These are phyloP conservation scores for Cybosia mesomella DNA, from an alignment of 2,888 invertebrate genomes.

Conservation along the genomic window DNA sequence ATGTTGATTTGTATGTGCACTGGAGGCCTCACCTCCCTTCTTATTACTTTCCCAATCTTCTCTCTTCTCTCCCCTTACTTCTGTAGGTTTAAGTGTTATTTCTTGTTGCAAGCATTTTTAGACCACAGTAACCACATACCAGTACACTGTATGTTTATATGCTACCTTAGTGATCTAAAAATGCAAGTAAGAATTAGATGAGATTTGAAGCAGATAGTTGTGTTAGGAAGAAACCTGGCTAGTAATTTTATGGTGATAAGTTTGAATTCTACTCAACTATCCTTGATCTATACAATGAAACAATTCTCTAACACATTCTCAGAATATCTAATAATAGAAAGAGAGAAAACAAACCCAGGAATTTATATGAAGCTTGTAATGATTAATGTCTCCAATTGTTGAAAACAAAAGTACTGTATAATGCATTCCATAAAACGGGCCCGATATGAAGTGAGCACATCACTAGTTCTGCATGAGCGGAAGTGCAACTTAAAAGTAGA, in stretches of 20 bases:
- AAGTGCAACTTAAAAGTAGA: conserved; percentile 38
- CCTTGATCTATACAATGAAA: not conserved
- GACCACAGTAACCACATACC: no score
- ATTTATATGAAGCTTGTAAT: not conserved
- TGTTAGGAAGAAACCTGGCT: not conserved
- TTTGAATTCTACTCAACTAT: not conserved
- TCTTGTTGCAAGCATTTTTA: not conserved
- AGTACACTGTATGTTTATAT: not conserved
- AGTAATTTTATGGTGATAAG: not conserved
- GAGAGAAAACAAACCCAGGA: not conserved
- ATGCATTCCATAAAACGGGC: not conserved
- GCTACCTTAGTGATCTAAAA: not conserved
- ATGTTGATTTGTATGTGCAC: no score
- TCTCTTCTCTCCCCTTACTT: not conserved
- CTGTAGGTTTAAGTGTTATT: not conserved
- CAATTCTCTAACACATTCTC: not conserved
- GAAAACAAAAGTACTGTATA: conserved; percentile 4
- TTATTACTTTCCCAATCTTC: no score
- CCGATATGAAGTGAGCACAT: conserved; percentile 15
- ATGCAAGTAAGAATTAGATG: not conserved
- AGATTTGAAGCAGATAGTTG: not conserved
- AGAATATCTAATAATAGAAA: not conserved
- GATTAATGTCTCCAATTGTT: not conserved
- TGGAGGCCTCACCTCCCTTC: no score
- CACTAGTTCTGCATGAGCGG: conserved; percentile 40